Conservation (phyloP, 2,888 invertebrate species). For the Cabera pusaria region DNA sequence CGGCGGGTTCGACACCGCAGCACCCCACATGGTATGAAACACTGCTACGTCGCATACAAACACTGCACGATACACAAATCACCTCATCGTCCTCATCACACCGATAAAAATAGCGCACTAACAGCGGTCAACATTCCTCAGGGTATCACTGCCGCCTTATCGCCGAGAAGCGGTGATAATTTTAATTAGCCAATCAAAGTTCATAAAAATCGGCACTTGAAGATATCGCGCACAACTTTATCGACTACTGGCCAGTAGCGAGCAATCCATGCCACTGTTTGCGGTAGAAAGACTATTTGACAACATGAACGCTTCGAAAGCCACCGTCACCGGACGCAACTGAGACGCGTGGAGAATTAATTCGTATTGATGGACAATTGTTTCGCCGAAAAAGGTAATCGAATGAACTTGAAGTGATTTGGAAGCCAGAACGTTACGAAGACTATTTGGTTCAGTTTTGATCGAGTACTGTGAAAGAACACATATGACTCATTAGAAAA, state of each 20-base stretch:
- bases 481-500: slow-evolving; percentile 10
- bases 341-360: slow-evolving; percentile 77
- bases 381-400: slow-evolving; percentile 64
- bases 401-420: slow-evolving; percentile 52
- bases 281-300: slow-evolving; percentile 71
- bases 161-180: slow-evolving; percentile 49
- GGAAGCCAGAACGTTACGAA: slow-evolving; percentile 40
- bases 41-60: slow-evolving; percentile 50
- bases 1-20: slow-evolving; percentile 73
- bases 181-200: slow-evolving; percentile 63
- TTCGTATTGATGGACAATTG: slow-evolving; percentile 73
- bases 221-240: slow-evolving; percentile 60
- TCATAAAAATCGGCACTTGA: slow-evolving; percentile 48
- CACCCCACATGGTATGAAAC: slow-evolving; percentile 72
- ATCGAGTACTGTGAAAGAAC: slow-evolving; percentile 28
- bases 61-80: slow-evolving; percentile 58
- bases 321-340: slow-evolving; percentile 75
- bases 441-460: slow-evolving; percentile 41
- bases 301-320: slow-evolving; percentile 73
- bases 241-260: slow-evolving; percentile 60
- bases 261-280: slow-evolving; percentile 69
- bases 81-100: slow-evolving; percentile 73
- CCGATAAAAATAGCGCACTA: slow-evolving; percentile 56
- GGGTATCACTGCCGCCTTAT: slow-evolving; percentile 58
- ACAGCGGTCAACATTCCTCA: slow-evolving; percentile 55